phyloP scores from a whole-genome alignment of 2,113 vertebrate species.

The Siniperca knerii region DNA sequence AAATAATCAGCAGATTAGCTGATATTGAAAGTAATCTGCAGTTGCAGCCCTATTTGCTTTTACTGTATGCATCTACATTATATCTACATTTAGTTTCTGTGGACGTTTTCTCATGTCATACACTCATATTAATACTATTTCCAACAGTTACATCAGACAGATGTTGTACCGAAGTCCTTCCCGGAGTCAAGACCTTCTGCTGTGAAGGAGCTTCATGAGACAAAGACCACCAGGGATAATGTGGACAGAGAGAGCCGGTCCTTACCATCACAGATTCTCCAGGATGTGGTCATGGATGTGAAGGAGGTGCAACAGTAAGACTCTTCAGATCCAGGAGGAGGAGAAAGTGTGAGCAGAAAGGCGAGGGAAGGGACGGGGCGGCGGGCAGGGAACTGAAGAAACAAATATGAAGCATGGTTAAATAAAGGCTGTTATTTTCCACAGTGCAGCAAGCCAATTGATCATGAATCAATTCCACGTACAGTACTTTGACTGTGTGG shows the following conservation, averaged over 20 bases:
- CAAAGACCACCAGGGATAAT: slow-evolving; percentile 63
- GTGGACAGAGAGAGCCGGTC: slow-evolving; percentile 66
- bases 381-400: slow-evolving; percentile 6
- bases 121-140: slow-evolving; percentile 6
- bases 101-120: not conserved
- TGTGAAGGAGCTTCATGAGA: slow-evolving; percentile 59
- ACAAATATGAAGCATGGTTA: slow-evolving; percentile 52
- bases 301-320: slow-evolving; percentile 70
- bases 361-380: not conserved
- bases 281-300: slow-evolving; percentile 63
- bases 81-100: not conserved
- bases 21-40: not conserved
- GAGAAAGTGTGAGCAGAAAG: slow-evolving; percentile 54
- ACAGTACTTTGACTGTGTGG: slow-evolving; percentile 50
- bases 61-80: not conserved
- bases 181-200: slow-evolving; percentile 46
- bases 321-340: slow-evolving; percentile 60
- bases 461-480: slow-evolving; percentile 66
- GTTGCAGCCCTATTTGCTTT: not conserved
- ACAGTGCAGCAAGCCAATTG: slow-evolving; percentile 52
- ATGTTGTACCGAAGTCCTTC: slow-evolving; percentile 20
- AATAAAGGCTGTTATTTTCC: slow-evolving; percentile 59
- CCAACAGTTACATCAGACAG: slow-evolving; percentile 50
- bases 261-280: slow-evolving; percentile 29
- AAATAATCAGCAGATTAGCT: no score